Evolutionary conservation across 2,113 vertebrate genomes (phyloP).

Genomic region (human (Homo sapiens)): DNA sequence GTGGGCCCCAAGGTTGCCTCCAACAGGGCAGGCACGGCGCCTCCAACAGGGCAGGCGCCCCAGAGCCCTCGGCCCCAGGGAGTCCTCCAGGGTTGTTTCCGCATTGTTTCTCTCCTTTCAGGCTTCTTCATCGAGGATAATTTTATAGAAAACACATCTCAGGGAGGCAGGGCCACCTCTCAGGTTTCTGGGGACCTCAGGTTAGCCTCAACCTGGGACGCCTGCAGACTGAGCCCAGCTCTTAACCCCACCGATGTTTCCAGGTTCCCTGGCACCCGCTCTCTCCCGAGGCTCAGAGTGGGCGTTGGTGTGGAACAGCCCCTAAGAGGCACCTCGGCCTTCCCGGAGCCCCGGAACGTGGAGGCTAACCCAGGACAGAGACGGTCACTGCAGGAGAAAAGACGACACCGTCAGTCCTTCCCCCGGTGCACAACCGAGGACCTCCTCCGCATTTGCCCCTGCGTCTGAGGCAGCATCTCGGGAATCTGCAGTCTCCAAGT

Average conservation of each 20-base stretch:
- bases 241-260: not conserved
- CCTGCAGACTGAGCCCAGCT: not conserved
- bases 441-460: not conserved
- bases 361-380: not conserved
- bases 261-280: not conserved
- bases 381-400: not conserved
- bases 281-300: not conserved
- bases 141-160: not conserved
- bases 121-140: too few species aligned
- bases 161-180: not conserved
- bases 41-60: not conserved
- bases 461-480: too few species aligned
- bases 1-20: not conserved
- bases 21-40: accelerated
- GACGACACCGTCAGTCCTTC: accelerated
- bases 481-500: not conserved
- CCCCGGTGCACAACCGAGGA: too few species aligned
- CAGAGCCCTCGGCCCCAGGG: accelerated
- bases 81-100: not conserved
- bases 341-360: not conserved
- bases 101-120: not conserved
- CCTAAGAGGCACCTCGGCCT: not conserved
- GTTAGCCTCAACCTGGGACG: not conserved
- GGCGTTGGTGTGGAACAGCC: accelerated
- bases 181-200: not conserved